phyloP scores from a whole-genome alignment of 2,797 vertebrate genomes.

The Rhabdomys pumilio region DNA sequence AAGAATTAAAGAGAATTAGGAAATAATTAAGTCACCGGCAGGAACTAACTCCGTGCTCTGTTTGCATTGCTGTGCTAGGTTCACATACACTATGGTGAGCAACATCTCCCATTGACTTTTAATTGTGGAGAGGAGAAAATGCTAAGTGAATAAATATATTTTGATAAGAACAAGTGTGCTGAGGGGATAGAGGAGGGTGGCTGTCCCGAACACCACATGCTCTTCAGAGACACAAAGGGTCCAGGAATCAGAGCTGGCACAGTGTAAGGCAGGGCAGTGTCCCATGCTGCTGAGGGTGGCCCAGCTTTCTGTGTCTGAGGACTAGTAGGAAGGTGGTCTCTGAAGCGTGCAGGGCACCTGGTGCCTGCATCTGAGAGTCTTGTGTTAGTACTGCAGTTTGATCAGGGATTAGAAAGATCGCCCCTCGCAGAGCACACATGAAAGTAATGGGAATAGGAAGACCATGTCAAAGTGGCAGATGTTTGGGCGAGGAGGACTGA shows the following conservation, averaged over 20 bases:
- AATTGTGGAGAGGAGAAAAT: not conserved
- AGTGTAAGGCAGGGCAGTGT: not conserved
- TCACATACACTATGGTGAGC: not conserved
- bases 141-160: not conserved
- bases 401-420: not conserved
- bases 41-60: not conserved
- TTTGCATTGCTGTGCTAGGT: not conserved
- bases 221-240: not conserved
- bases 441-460: not conserved
- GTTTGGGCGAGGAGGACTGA: too few species aligned
- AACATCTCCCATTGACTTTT: not conserved
- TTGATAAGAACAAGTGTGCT: not conserved
- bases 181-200: too few species aligned
- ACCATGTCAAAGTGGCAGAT: not conserved
- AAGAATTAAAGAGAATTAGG: constrained; percentile 1
- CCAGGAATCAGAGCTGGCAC: not conserved
- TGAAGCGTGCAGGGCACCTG: not conserved
- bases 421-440: not conserved
- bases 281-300: not conserved
- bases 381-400: too few species aligned
- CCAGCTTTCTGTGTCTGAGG: not conserved
- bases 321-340: not conserved
- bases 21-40: not conserved
- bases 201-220: not conserved
- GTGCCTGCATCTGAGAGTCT: not conserved